Evolutionary conservation across 2,888 invertebrate genomes (phyloP).

Genomic region (Sarcophaga caerulescens): DNA sequence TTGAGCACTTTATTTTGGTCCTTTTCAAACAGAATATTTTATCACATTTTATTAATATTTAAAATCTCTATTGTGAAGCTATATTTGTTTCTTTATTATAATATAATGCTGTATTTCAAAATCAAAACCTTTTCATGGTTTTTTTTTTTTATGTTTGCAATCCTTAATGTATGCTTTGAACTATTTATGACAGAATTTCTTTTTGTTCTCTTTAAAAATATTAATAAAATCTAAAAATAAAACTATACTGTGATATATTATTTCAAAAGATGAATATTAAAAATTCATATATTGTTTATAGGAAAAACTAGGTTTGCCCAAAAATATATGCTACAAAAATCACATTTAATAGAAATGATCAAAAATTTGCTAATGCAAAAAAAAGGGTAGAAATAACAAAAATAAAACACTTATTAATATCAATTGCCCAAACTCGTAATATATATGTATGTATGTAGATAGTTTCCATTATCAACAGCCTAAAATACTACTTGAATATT

Average conservation of each 20-base stretch:
- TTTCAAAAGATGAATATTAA: neutral
- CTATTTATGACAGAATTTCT: constrained; percentile 41
- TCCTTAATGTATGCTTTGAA: constrained; percentile 46
- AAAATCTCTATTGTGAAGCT: constrained; percentile 19
- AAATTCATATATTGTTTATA: neutral
- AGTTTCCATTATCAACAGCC: no score
- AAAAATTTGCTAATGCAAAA: neutral
- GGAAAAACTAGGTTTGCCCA: neutral
- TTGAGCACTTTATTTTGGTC: constrained; percentile 11
- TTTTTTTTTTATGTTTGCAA: neutral
- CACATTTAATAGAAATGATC: neutral
- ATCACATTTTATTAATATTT: constrained; percentile 48
- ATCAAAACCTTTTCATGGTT: neutral
- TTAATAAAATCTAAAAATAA: neutral
- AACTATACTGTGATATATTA: neutral
- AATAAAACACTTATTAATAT: no score
- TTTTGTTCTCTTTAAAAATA: neutral
- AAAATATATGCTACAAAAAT: neutral
- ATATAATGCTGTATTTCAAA: neutral
- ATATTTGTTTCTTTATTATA: neutral
- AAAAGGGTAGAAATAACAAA: no score
- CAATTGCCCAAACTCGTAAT: no score
- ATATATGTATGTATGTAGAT: no score
- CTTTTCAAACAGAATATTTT: constrained; percentile 41
- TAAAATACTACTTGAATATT: no score